Evolutionary conservation across 1,140 invertebrate genomes (phyloP).

Genomic region (Rhyzopertha dominica): DNA sequence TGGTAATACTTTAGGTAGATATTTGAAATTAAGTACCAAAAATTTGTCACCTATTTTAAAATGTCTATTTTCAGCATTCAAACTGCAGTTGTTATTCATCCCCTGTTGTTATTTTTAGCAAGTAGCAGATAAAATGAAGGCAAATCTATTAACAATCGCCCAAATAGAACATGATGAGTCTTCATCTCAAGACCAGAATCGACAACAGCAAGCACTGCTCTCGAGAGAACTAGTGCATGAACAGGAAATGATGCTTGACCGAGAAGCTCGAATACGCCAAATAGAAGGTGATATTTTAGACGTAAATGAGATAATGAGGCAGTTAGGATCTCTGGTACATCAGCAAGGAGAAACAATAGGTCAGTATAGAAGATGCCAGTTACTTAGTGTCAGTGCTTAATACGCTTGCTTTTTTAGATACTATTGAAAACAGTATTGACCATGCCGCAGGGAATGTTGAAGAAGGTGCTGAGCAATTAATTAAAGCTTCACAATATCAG

Average conservation of each 20-base stretch:
- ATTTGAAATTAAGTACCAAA: too few relatives aligned
- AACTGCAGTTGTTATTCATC: too few relatives aligned
- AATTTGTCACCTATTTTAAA: too few relatives aligned
- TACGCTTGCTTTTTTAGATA: slow-evolving; percentile 56
- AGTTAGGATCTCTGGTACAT: slow-evolving; percentile 74
- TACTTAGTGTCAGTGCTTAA: background rate
- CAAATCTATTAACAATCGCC: slow-evolving; percentile 51
- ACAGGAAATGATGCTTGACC: slow-evolving; percentile 67
- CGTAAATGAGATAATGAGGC: slow-evolving; percentile 88
- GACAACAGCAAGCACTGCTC: slow-evolving; percentile 52
- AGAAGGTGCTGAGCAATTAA: slow-evolving; percentile 67
- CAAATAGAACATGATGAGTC: slow-evolving; percentile 46
- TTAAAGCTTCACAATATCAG: slow-evolving; percentile 74
- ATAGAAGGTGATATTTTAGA: slow-evolving; percentile 84
- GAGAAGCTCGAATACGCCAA: slow-evolving; percentile 65
- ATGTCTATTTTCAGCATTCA: too few relatives aligned
- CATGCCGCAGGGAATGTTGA: slow-evolving; percentile 71
- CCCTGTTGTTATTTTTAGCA: too few relatives aligned
- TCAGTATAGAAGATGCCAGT: slow-evolving; percentile 53
- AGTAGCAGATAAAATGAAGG: slow-evolving; percentile 73
- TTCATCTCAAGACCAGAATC: slow-evolving; percentile 45
- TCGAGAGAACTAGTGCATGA: slow-evolving; percentile 66
- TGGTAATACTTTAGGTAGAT: too few relatives aligned
- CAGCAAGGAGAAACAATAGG: slow-evolving; percentile 79
- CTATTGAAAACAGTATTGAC: slow-evolving; percentile 84